Conservation (phyloP, 2,113 vertebrate genomes). For the Litocranius walleri region DNA sequence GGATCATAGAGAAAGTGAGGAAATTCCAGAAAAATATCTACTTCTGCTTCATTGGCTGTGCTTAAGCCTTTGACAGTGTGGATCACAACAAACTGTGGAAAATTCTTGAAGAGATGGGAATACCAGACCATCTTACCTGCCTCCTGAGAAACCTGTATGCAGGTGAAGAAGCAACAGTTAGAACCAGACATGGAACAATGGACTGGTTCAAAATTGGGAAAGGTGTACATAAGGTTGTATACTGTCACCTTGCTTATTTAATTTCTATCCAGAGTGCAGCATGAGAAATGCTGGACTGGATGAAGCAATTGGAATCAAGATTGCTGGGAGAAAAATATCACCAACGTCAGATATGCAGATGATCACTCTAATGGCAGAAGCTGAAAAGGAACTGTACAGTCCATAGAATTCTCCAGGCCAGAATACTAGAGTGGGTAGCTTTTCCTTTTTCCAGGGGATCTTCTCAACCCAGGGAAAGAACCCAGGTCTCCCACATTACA, state of each 20-base stretch:
- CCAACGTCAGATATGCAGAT: background rate
- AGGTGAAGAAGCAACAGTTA: background rate
- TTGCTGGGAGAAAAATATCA: background rate
- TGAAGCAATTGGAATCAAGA: background rate
- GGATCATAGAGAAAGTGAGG: background rate
- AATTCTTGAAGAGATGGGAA: background rate
- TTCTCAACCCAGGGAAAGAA: rapidly evolving
- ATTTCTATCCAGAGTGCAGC: background rate
- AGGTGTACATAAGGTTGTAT: background rate
- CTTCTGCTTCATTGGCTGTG: background rate
- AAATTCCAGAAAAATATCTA: background rate
- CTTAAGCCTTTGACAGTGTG: background rate
- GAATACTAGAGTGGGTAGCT: background rate
- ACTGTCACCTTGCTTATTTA: background rate
- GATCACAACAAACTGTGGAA: background rate
- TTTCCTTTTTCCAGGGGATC: background rate
- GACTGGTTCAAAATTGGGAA: background rate
- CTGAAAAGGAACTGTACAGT: background rate
- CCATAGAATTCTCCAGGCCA: background rate
- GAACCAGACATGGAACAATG: background rate
- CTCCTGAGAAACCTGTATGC: background rate
- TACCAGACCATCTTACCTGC: background rate
- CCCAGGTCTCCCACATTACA: background rate
- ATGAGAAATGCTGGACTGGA: background rate
- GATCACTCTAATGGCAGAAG: background rate